Base-by-base conservation (phyloP, 1,140 invertebrate species). In the Drosophila seguyi region DNA sequence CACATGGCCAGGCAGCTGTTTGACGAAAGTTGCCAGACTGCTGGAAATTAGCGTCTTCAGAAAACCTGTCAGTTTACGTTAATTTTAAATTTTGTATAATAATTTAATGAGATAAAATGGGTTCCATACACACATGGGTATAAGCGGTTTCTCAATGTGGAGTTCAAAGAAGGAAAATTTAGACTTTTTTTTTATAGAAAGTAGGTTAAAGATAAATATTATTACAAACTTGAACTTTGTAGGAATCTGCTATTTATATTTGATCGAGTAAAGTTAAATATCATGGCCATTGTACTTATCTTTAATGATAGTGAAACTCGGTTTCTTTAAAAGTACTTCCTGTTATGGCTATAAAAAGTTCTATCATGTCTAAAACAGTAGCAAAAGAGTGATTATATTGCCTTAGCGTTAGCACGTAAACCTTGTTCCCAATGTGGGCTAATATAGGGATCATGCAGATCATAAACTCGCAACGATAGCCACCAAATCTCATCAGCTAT, bases 1-100 rank as follows among this genome's bases (percentile, higher is more conserved):
- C 31, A 22, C 34, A 36, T 10, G 20, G 29, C 4, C 13, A 14
- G 16, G 18, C 62, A 69, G 62, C 62, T 69, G 66, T 6, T n/a
- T 14, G 13, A 18, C 4, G 4, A n/a, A 29, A 6, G 45, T 1
- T 66, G 65, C 65, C 65, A 34, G 36, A 48, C 5, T n/a, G 20
- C 0, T 7, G 11, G 20, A 14, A 42, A 13, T 11, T 4, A 4
- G 3, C 3, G 3, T 2, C 25, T 0, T 4, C 6, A 20, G 34
- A 4, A 6, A 58, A 18, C 4, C 10, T 16, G 56, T 16, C 39
- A 16, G 13, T 11, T 2, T 11, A 18, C n/a, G 60, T 59, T 60
- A 4, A 3, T 31, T 59, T 58, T 20, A 14, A 61, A 27, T 27
- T 22, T 22, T 0, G 3, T 11, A 7, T 16, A 13, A 45, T 4